Conservation (phyloP, 1,140 invertebrate species). For the Latrodectus geometricus region DNA sequence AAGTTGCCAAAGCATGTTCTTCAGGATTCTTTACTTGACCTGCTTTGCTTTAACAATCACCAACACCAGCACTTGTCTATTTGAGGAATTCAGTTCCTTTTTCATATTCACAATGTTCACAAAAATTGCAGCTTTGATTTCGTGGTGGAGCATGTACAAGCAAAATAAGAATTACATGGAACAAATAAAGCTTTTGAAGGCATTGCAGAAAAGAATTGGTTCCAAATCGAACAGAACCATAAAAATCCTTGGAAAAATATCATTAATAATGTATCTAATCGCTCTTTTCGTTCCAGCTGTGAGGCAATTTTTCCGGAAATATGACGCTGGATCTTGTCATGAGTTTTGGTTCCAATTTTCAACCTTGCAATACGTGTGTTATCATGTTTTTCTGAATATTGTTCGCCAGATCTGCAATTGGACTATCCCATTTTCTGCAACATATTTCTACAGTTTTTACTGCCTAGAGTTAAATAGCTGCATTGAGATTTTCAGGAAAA, state of each 20-base stretch:
- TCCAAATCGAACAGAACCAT: not conserved
- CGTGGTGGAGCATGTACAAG: no score
- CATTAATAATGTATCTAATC: not conserved
- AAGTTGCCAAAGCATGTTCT: no score
- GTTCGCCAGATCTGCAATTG: constrained; percentile 8
- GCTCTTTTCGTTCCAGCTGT: not conserved
- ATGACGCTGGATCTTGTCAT: not conserved
- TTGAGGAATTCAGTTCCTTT: no score
- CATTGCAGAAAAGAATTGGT: no score
- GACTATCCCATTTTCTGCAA: constrained; percentile 28
- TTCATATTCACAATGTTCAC: no score
- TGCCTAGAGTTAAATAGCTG: constrained; percentile 6
- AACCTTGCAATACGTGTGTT: not conserved
- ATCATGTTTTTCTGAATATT: constrained; percentile 8
- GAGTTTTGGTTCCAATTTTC: constrained; percentile 3
- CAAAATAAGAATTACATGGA: no score
- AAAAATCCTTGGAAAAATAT: not conserved
- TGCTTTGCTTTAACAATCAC: no score
- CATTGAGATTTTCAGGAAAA: constrained; percentile 4
- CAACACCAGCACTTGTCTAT: no score
- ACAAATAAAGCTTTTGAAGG: no score
- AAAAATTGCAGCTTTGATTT: no score
- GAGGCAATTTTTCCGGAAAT: not conserved
- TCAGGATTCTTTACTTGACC: no score
- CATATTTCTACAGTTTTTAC: constrained; percentile 36